Base-by-base conservation (phyloP, 2,113 vertebrate species). In the Forbesichthys papilliferus region DNA sequence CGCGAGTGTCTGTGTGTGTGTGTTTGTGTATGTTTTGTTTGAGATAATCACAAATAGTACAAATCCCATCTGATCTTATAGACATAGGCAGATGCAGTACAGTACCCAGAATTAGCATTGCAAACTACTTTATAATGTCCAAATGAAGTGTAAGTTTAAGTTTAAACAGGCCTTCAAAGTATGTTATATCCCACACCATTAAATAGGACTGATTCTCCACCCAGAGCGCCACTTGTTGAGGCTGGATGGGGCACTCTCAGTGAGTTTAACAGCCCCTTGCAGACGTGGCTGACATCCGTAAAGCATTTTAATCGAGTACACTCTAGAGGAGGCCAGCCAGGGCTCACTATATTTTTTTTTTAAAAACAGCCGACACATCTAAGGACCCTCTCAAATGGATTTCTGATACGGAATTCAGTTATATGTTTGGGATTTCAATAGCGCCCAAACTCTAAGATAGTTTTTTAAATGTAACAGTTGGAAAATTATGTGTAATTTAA, bases 301-400 rank as follows among this genome's bases (percentile, higher is more conserved):
- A 66, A 65, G 66, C 56, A 74, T 68, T 56, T 48, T 61, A 65
- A 78, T 75, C 46, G 68, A 68, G 67, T 63, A 63, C 16, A 66
- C 61, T 36, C 14, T 6, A 55, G 64, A 49, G 4, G 48, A 42
- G 46, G 64, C 62, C 57, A 66, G 61, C 46, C 16, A 42, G 33
- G 27, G 56, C 48, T 49, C 46, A 73, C 14, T 5, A 18, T 48
- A 61, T 57, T 49, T 16, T 16, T 16, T 16, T 16, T 16, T 16
- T 16, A 0, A 56, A 60, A 49, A 60, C 52, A 13, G 47, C 6
- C 34, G 20, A 53, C 3, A 7, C 10, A 33, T 27, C 27, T 61
- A 33, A 58, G 20, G 9, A 54, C 12, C 20, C 5, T 33, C 18
- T 58, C 18, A 58, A 58, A 34, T 34, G 27, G 9, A 10, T 58